Evolutionary conservation across 2,113 vertebrate species (phyloP), one percentile per base, ranked within the genome.

Genomic region (Rhabdornis inornatus): DNA sequence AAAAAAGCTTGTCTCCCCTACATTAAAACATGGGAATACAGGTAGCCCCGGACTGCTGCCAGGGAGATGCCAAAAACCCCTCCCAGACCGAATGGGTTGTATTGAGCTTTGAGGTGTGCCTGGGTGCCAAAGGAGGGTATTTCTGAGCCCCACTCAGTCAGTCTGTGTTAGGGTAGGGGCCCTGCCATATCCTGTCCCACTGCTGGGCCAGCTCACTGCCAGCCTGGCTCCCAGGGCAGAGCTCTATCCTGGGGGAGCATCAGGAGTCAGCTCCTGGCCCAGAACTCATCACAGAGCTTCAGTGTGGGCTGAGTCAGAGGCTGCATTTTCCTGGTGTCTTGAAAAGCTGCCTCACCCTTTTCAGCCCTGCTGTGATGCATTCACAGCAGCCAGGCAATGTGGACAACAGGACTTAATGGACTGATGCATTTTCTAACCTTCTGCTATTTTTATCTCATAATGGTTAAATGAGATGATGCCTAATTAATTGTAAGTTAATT

Each of bases 241-340:
- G 53, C 33, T 64, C 7, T 44, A 3, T 31, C 33, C 37, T 0
- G 1, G 1, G 13, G 7, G 0, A 10, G 4, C 3, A 0, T 6
- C 37, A 21, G 57, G 42, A 56, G 37, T 19, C 47, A 4, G 25
- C 27, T 49, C 4, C 4, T 0, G 0, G 28, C 23, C 28, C 61
- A 24, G 12, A 56, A 7, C 6, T 2, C 8, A 4, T 22, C 4
- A 1, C 1, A 0, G 18, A 8, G 24, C 61, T 78, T 20, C 70
- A 3, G 7, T 0, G 7, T 10, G 28, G n/a, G 15, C 59, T 22
- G 50, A 44, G 28, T 3, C 28, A 31, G 55, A 30, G 25, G n/a
- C 28, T 0, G 0, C 30, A 3, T 52, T 56, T 13, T n/a, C 57
- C 45, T 19, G 15, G 3, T 21, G n/a, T 37, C 42, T 66, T 60